phyloP scores from a whole-genome alignment of 2,113 vertebrate genomes.

The Struthidea cinerea region DNA sequence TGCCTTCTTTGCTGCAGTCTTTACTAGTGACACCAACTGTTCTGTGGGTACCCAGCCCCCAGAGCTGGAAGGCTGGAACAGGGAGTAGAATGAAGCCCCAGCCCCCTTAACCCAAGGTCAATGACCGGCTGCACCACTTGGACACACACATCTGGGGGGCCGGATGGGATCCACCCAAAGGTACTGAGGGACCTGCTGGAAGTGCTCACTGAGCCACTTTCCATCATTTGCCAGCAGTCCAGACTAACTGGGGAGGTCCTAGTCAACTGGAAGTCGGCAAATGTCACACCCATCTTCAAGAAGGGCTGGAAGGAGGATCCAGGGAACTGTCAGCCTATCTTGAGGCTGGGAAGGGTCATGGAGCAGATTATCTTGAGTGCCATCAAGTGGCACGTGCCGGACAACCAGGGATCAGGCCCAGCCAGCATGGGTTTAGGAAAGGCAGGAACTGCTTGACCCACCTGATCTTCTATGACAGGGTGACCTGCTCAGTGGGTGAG shows the following conservation, averaged over 20 bases:
- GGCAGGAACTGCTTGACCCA: neutral
- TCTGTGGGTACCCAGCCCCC: neutral
- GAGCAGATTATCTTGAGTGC: neutral
- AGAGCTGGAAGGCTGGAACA: accelerated
- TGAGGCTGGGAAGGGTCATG: neutral
- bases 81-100: neutral
- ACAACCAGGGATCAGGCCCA: too few relatives aligned
- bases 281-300: neutral
- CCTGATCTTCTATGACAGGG: neutral
- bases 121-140: neutral
- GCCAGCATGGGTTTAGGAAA: neutral
- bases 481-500: neutral
- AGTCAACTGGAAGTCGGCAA: neutral
- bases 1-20: neutral
- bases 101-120: too few relatives aligned
- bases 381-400: neutral
- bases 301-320: neutral
- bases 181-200: neutral
- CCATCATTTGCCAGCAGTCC: neutral
- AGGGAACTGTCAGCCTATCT: neutral
- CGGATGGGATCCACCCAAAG: neutral
- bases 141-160: neutral
- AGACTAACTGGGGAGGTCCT: neutral
- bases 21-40: neutral
- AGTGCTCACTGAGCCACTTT: neutral